Evolutionary conservation across 2,797 vertebrate genomes (phyloP), one percentile per base, ranked within the genome.

Genomic region (Limnodromus scolopaceus): DNA sequence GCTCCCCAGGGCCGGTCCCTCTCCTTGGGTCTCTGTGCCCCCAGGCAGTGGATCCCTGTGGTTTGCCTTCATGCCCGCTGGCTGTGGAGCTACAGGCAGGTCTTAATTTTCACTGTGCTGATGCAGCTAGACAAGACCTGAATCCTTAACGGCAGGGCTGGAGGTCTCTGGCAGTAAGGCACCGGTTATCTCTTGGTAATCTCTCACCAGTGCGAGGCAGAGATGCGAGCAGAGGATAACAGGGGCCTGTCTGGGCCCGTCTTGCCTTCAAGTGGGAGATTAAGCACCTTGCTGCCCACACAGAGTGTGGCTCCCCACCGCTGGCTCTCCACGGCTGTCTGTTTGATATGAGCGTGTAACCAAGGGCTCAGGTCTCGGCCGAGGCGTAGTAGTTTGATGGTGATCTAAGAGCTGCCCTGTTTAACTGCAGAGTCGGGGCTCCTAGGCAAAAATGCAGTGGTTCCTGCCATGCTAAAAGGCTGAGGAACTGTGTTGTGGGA

Each of bases 101-200:
- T 51, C 39, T 94, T 58, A 24, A 41, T 87, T 91, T 79, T 46
- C 64, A 22, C 69, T 36, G 78, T 41, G 91, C 84, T 79, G 89
- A 84, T 95, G 95, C 91, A 91, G 84, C 75, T 41, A 74, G 71
- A 78, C 87, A 80, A 89, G 91, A 80, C 51, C 70, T 92, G 95
- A 91, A 94, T 91, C 60, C 13, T 30, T 85, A 91, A 84, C 66
- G 4, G 28, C 57, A 6, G 75, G 71, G 60, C 68, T 51, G 87
- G 57, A 85, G 74, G 78, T 75, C 74, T 57, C n/a, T 41, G 77
- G 27, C 39, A 64, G 61, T 3, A 12, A 23, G 13, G 14, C 41
- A 13, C 27, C 1, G 13, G 61, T 32, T 78, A 5, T 91, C 69
- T 87, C 81, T 15, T 1, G 6, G 69, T 58, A 32, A 76, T 76